phyloP scores from a whole-genome alignment of 2,113 vertebrate species.

The Ictalurus furcatus region DNA sequence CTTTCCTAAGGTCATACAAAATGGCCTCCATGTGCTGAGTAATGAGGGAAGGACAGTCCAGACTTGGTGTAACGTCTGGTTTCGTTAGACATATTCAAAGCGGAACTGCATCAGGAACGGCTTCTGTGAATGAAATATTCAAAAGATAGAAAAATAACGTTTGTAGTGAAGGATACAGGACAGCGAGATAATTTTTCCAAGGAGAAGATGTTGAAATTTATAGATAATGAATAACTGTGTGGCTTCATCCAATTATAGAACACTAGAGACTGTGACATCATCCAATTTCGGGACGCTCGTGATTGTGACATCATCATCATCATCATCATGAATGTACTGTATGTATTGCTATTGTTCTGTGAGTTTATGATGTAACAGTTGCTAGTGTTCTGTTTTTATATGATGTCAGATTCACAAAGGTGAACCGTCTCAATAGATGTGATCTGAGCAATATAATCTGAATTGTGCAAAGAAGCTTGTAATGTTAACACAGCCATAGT shows the following conservation, averaged over 20 bases:
- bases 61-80: background rate
- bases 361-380: background rate
- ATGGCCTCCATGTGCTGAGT: background rate
- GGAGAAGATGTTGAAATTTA: background rate
- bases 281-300: no score
- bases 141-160: background rate
- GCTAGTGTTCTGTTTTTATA: background rate
- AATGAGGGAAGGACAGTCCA: background rate
- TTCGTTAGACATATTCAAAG: background rate
- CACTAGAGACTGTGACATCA: no score
- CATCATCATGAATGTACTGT: no score
- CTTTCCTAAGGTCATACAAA: constrained; percentile 29
- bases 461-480: no score
- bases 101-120: background rate
- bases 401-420: no score
- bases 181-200: background rate
- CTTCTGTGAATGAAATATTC: background rate
- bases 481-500: no score
- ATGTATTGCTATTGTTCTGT: no score
- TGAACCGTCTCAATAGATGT: no score
- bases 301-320: no score
- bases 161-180: background rate
- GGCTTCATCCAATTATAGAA: background rate
- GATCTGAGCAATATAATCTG: no score
- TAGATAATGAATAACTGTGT: background rate